Percentiles rank a stretch among this genome's conserved stretches.
Evolutionary conservation across 2,113 vertebrate genomes (phyloP).

Genomic region (Raphicerus campestris): DNA sequence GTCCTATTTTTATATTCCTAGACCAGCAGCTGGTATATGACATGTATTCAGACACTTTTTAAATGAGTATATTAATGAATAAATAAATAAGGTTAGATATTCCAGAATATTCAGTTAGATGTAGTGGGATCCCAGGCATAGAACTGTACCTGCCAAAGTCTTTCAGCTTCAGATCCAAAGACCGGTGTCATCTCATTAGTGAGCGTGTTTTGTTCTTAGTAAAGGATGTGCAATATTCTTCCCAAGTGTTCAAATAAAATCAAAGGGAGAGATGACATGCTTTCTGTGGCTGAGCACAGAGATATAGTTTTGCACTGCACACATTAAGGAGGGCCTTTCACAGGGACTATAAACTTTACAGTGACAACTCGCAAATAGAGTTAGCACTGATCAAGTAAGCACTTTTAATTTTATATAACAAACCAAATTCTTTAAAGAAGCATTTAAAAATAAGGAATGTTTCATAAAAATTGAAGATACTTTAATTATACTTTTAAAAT

Average conservation of each 20-base stretch:
- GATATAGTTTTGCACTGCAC: accelerated
- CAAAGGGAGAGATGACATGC: neutral
- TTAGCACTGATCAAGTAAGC: neutral
- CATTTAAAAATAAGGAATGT: neutral
- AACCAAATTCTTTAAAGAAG: neutral
- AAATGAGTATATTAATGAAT: neutral
- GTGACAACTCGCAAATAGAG: neutral
- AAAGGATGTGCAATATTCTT: neutral
- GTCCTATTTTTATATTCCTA: neutral
- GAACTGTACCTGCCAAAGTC: neutral
- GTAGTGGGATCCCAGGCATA: neutral
- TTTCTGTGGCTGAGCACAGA: neutral
- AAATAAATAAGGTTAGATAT: neutral
- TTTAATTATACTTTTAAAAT: neutral
- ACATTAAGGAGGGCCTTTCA: accelerated
- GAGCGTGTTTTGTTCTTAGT: neutral
- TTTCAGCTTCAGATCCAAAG: neutral
- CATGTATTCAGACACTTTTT: neutral
- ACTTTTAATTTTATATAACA: neutral
- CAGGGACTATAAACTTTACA: neutral
- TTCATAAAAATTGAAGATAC: neutral
- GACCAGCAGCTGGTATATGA: neutral
- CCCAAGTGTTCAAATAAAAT: neutral
- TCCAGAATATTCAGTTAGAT: neutral
- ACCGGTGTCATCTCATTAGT: neutral